Conservation (phyloP, 2,888 invertebrate genomes). For the Spilosoma lubricipeda region DNA sequence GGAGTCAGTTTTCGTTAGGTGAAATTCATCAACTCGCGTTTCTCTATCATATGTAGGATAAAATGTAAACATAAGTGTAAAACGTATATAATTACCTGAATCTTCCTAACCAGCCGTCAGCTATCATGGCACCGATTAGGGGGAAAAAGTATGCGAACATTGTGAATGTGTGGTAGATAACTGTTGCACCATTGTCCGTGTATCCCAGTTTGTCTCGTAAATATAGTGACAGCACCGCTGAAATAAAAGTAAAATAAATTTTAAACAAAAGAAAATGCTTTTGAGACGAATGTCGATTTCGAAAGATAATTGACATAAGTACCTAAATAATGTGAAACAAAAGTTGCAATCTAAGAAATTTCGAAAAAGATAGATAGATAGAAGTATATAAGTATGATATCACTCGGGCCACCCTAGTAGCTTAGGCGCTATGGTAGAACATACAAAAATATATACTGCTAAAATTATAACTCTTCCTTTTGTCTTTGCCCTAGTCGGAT, state of each 20-base stretch:
- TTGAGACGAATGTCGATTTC: not conserved
- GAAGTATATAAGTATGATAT: too few relatives aligned
- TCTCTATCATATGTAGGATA: too few relatives aligned
- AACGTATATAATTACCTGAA: conserved; percentile 85
- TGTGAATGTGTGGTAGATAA: conserved; percentile 95
- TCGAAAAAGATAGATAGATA: too few relatives aligned
- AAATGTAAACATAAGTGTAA: not conserved
- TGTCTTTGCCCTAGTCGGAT: too few relatives aligned
- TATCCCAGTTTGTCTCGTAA: conserved; percentile 92
- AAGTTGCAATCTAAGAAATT: too few relatives aligned
- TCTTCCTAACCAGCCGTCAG: conserved; percentile 97
- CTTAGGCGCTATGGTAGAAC: too few relatives aligned
- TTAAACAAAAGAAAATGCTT: not conserved
- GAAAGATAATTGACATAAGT: not conserved
- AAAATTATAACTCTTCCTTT: too few relatives aligned
- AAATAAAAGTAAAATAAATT: conserved; percentile 53
- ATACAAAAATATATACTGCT: too few relatives aligned
- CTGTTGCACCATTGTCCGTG: conserved; percentile 91
- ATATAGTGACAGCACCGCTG: conserved; percentile 97
- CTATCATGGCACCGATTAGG: conserved; percentile 95
- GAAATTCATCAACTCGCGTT: too few relatives aligned
- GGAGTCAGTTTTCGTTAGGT: too few relatives aligned
- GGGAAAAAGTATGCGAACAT: conserved; percentile 97
- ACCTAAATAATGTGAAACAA: too few relatives aligned
- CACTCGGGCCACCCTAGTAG: too few relatives aligned